Conservation (phyloP, 64 coral and sea anemone genomes). For the Montipora foliosa region DNA sequence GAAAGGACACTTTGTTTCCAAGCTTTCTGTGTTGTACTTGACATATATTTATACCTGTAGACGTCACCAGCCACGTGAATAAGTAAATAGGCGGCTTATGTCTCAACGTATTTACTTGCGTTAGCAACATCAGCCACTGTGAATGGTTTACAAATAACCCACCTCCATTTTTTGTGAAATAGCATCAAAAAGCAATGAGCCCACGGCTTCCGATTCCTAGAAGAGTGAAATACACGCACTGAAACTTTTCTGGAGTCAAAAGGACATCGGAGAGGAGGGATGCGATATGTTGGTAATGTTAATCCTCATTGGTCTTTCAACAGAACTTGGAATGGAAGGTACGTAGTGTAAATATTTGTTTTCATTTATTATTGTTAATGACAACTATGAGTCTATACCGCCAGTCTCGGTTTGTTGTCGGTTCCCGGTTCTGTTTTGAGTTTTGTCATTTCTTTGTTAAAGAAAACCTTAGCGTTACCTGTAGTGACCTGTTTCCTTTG, state of each 20-base stretch:
- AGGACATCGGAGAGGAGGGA: not conserved
- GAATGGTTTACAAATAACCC: not conserved
- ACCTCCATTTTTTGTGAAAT: not conserved
- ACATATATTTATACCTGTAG: constrained; percentile 26
- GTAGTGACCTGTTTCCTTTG: not conserved
- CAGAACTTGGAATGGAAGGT: constrained; percentile 18
- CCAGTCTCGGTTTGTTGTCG: not conserved
- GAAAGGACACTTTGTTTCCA: not conserved
- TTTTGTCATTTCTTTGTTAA: not conserved
- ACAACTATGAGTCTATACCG: not conserved
- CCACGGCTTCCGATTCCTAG: not conserved
- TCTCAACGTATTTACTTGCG: constrained; percentile 1
- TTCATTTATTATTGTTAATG: not conserved
- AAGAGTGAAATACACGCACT: not conserved
- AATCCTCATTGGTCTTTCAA: constrained; percentile 10
- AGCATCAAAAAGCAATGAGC: constrained; percentile 7
- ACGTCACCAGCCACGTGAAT: constrained; percentile 31
- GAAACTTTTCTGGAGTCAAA: not conserved
- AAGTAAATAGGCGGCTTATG: constrained; percentile 26
- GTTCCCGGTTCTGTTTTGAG: not conserved
- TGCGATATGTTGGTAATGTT: not conserved
- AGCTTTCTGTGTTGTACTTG: not conserved
- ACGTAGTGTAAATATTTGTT: too few relatives aligned
- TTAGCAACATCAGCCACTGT: not conserved
- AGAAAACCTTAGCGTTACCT: not conserved